Percentiles rank a stretch among this genome's conserved stretches.
Conservation (phyloP, 2,113 vertebrate species). For the Clinocottus analis region DNA sequence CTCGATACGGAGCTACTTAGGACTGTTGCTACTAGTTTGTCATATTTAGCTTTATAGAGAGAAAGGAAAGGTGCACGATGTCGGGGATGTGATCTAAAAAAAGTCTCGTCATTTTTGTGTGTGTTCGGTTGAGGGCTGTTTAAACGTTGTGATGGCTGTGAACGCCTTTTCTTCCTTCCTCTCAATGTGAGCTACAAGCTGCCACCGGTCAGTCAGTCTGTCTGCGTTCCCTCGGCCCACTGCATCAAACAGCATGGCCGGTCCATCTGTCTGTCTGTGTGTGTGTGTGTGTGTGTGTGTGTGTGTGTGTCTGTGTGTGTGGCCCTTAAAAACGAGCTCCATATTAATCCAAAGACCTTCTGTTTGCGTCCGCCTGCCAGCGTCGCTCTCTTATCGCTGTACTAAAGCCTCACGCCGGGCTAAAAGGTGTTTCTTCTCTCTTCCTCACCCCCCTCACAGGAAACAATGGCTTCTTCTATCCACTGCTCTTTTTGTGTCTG, state of each 20-base stretch:
- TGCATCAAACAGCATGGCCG: conserved; percentile 54
- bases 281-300: too few species aligned
- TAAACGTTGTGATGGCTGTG: too few species aligned
- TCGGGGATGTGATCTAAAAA: not conserved
- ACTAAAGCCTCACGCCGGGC: conserved; percentile 51
- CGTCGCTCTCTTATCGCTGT: conserved; percentile 46
- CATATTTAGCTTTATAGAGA: not conserved
- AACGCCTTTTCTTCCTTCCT: not conserved
- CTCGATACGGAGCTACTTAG: not conserved
- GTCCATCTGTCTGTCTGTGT: conserved; percentile 72
- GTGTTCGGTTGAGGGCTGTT: not conserved
- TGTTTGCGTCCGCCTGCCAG: conserved; percentile 63
- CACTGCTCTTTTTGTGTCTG: conserved; percentile 43
- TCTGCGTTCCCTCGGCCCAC: conserved; percentile 18
- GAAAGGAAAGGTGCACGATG: too few species aligned
- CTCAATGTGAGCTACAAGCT: conserved; percentile 18
- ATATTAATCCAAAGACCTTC: conserved; percentile 68
- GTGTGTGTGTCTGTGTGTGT: too few species aligned
- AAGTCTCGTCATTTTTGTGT: too few species aligned
- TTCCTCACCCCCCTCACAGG: too few species aligned
- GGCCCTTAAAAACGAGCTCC: conserved; percentile 60
- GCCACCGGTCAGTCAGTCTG: conserved; percentile 6
- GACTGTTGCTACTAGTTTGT: not conserved
- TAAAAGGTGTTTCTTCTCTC: conserved; percentile 66
- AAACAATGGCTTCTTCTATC: conserved; percentile 59